Base-by-base conservation (phyloP, 2,113 vertebrate genomes). In the Phaetusa simplex region DNA sequence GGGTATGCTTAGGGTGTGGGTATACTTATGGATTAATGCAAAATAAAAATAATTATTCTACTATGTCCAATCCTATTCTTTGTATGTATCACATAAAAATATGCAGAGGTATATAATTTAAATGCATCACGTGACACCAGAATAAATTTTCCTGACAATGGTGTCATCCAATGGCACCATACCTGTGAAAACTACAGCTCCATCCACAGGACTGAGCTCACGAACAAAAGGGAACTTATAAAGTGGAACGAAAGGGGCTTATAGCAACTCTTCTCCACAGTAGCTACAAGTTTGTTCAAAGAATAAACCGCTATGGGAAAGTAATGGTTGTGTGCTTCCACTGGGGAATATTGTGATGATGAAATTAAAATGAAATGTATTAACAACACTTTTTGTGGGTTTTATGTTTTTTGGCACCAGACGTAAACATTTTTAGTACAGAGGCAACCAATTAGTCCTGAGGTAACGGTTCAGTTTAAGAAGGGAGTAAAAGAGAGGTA, bases 311-410 rank as follows among this genome's bases (percentile, higher is more conserved):
- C 27, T 40, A 14, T 11, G 2, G 13, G 27, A 85, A 72, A 79
- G 9, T 49, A 55, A 61, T 14, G 18, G 16, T 17, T 36, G 0
- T 6, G 18, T 29, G 7, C 11, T 73, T 94, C 32, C 38, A 50
- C 7, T 0, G 1, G 21, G 8, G 16, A 84, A 22, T 50, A 52
- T 29, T 1, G 0, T 26, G 22, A n/a, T 50, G 27, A 50, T 5
- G 3, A 56, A 64, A 79, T 18, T 15, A 26, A 62, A 83, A 66
- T 50, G 1, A 43, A 87, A 62, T 5, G 6, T n/a, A 34, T 77
- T 76, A 24, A 36, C 9, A 61, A 22, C 2, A 17, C 6, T 43
- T 64, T 94, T 50, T 47, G 12, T 66, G 13, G 21, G 32, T 53
- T 59, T 79, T 43, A 27, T n/a, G 11, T 6, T 40, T 71, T 49